Evolutionary conservation across 92 coral and sea anemone genomes (phyloP).

Genomic region (Zoanthus gigantus): DNA sequence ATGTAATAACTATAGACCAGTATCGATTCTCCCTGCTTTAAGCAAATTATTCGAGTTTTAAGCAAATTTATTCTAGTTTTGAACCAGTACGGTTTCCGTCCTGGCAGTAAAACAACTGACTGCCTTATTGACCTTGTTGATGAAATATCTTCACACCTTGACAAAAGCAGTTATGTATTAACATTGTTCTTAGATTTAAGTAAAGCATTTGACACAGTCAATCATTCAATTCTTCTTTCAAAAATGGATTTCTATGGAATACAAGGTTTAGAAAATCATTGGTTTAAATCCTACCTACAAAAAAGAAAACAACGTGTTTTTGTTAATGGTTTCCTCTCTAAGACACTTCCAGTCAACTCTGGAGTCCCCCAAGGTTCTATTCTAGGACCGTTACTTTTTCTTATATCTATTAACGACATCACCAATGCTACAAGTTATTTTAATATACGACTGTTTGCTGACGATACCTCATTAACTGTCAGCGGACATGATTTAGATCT

Average conservation of each 20-base stretch:
- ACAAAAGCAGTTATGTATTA: conserved; percentile 49
- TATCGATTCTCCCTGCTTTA: conserved; percentile 65
- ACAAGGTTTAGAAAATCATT: conserved; percentile 38
- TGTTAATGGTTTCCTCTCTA: conserved; percentile 51
- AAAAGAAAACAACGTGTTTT: conserved; percentile 50
- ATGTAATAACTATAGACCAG: conserved; percentile 57
- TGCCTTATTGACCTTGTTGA: conserved; percentile 46
- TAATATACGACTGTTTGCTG: neutral
- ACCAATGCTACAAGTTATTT: conserved; percentile 32
- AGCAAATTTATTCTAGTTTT: conserved; percentile 28
- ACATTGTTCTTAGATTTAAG: conserved; percentile 53
- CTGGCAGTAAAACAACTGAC: conserved; percentile 47
- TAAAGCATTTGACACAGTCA: conserved; percentile 51
- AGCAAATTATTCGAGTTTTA: conserved; percentile 51
- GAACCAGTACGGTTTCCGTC: conserved; percentile 50
- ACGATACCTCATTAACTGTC: no score
- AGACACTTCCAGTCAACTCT: conserved; percentile 29
- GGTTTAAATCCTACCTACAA: conserved; percentile 57
- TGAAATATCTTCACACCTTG: conserved; percentile 43
- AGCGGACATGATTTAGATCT: no score
- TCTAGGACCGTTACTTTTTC: conserved; percentile 56
- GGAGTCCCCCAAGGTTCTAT: conserved; percentile 65
- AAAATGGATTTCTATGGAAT: conserved; percentile 52
- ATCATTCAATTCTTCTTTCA: conserved; percentile 52
- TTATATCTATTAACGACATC: conserved; percentile 48